Evolutionary conservation across 2,797 vertebrate species (phyloP).

Genomic region (Uromys caudimaculatus): DNA sequence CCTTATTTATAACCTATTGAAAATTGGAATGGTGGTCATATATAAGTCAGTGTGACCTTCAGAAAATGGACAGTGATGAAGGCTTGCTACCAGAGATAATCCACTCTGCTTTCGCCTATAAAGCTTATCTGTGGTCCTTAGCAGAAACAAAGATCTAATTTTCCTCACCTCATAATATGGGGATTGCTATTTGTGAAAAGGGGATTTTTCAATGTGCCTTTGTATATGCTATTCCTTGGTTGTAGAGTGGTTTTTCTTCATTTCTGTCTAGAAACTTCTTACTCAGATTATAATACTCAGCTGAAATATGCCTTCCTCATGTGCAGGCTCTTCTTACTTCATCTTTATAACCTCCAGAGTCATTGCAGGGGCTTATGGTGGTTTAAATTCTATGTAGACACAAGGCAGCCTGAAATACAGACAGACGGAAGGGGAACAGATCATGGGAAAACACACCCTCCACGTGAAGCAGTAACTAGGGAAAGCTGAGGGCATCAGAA

Average conservation of each 20-base stretch:
- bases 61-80: background rate
- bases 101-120: background rate
- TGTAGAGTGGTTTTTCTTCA: background rate
- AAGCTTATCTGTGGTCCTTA: background rate
- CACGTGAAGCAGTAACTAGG: background rate
- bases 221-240: background rate
- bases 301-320: background rate
- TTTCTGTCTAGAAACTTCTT: background rate
- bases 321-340: background rate
- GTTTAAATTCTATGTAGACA: background rate
- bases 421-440: background rate
- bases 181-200: background rate
- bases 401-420: background rate
- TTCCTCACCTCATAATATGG: background rate
- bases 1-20: background rate
- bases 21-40: background rate
- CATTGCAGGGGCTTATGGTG: background rate
- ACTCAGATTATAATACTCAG: background rate
- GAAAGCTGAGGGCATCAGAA: background rate
- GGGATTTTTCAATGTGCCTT: background rate
- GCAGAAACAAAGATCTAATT: conserved; percentile 8
- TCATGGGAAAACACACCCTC: background rate
- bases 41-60: background rate
- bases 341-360: background rate
- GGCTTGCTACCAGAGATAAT: background rate